Percentiles rank a stretch among this genome's conserved stretches.
Conservation (phyloP, 1,140 invertebrate genomes). For the Eriocheir sinensis region DNA sequence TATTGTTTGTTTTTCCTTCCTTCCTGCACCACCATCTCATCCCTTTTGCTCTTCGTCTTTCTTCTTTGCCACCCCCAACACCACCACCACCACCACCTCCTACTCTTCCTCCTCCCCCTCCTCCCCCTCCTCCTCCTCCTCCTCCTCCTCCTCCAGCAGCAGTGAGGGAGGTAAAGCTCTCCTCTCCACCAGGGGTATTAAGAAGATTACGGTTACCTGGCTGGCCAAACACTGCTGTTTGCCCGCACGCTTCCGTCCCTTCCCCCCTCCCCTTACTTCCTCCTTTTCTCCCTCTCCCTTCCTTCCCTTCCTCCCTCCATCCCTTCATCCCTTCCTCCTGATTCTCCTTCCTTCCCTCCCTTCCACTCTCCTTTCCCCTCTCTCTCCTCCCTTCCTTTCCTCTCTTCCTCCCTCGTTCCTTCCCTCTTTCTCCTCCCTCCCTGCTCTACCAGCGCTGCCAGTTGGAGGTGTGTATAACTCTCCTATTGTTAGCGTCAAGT, state of each 20-base stretch:
- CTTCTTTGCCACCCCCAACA: too few species aligned
- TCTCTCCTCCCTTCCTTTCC: not conserved
- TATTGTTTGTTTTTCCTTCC: too few species aligned
- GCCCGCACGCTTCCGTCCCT: not conserved
- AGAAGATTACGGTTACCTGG: conserved; percentile 14
- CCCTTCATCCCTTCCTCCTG: too few species aligned
- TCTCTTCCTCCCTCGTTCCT: not conserved
- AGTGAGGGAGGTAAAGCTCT: conserved; percentile 7
- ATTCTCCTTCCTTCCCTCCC: not conserved
- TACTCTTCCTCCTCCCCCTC: not conserved
- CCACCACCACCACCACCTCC: too few species aligned
- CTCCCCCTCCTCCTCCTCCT: not conserved
- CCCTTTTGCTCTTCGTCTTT: not conserved
- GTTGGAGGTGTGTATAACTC: not conserved
- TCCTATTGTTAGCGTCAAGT: conserved; percentile 4
- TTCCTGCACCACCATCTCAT: not conserved
- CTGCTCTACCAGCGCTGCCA: not conserved
- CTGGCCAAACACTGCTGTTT: conserved; percentile 21
- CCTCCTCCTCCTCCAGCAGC: not conserved
- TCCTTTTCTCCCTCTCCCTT: not conserved
- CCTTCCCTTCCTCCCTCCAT: not conserved
- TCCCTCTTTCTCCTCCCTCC: not conserved
- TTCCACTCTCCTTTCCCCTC: not conserved
- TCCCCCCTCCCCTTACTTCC: not conserved
- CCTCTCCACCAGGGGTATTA: conserved; percentile 32